Evolutionary conservation across 2,888 invertebrate species (phyloP).

Genomic region (Adelphocoris suturalis): DNA sequence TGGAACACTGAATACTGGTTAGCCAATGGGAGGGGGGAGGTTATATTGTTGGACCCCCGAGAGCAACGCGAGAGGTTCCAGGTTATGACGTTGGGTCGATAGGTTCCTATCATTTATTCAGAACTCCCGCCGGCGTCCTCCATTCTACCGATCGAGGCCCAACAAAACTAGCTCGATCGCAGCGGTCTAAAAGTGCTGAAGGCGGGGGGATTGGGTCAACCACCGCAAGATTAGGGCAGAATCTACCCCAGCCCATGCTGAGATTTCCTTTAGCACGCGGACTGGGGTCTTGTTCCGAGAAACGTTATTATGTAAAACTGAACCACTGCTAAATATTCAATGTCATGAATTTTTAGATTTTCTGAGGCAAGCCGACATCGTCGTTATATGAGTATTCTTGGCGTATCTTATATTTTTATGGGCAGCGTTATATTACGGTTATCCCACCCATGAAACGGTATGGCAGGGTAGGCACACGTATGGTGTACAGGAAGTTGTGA

Average conservation of each 20-base stretch:
- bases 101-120: conserved; percentile 30
- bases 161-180: neutral
- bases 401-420: too few species aligned
- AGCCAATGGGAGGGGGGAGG: neutral
- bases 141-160: neutral
- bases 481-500: too few species aligned
- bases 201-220: neutral
- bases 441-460: too few species aligned
- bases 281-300: neutral
- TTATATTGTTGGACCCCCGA: neutral
- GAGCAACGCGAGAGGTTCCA: neutral
- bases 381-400: too few species aligned
- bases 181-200: neutral
- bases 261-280: neutral
- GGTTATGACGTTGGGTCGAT: conserved; percentile 47
- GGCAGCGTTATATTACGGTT: too few species aligned
- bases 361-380: neutral
- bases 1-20: neutral
- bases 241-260: neutral
- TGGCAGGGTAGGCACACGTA: too few species aligned
- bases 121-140: conserved; percentile 3
- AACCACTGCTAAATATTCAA: neutral
- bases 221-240: neutral
- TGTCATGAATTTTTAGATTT: neutral
- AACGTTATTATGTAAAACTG: neutral